Base-by-base conservation (phyloP, 2,797 vertebrate genomes). In the Macrochelys suwanniensis region DNA sequence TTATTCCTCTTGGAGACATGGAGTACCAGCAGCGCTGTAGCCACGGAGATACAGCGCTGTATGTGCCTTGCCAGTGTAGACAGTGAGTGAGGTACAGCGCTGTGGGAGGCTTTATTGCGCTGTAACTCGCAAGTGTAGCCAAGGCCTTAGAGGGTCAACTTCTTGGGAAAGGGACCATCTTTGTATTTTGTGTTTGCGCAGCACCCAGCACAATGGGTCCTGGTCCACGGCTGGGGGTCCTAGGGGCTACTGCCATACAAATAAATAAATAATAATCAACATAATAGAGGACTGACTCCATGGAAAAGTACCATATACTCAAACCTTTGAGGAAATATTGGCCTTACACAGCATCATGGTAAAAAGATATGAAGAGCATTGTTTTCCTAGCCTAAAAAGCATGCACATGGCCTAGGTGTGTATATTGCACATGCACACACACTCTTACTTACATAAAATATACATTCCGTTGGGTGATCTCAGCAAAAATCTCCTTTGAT, bases 171-270 rank as follows among this genome's bases (percentile, higher is more conserved):
- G 74, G 74, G 45, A n/a, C 61, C 33, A 13, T 28, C 78, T 82
- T 82, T 92, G 88, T 95, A 87, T 89, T 96, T 94, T 61, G n/a
- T 86, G 9, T 88, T 93, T 83, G 88, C 80, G 5, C 85, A 53
- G 6, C 0, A 4, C 89, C 94, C 88, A 89, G 88, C 94, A 89
- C 88, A 90, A 88, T 1, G 0, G 84, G 88, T 95, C 92, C 91
- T 19, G 51, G 78, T 37, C 82, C 78, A 65, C 94, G 89, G 80
- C 76, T 92, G 16, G 74, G 91, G 87, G 89, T 94, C 87, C 68
- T 56, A 82, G 78, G 17, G 31, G 5, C 80, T 61, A 6, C 50
- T 93, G 37, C 0, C 65, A 81, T 76, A 90, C 74, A 81, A 84
- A 68, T 54, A n/a, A 17, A 65, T 33, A 33, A 88, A 76, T 86